Evolutionary conservation across 2,113 vertebrate genomes (phyloP), one percentile per base, ranked within the genome.

Genomic region (Silurus glanis): DNA sequence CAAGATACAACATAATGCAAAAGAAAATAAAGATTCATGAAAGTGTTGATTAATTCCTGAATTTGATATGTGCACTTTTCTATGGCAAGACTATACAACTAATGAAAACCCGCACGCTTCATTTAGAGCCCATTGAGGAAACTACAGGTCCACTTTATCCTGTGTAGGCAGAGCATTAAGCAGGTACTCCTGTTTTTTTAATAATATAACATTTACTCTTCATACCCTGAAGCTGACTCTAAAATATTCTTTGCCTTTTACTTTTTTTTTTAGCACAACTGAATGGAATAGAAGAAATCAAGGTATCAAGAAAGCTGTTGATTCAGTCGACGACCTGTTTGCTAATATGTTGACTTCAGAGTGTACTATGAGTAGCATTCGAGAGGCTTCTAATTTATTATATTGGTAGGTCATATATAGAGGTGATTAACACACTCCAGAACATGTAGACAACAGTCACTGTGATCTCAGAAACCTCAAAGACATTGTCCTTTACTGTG

Each of bases 131-230:
- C 9, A 95, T 95, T 21, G 95, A 95, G 81, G 95, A 95, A 89
- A 95, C 95, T 1, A 94, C 94, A 0, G 95, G 95, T 91, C 95
- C 95, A 69, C 94, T 95, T 89, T 95, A 94, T 92, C 94, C 94
- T 90, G 93, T 93, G 81, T 95, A 92, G 93, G 90, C 87, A 83
- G 86, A 83, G 89, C 83, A 91, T 90, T 90, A 90, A 49, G 94
- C 94, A 87, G 82, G 66, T 79, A 76, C 69, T 71, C 9, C 21
- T 37, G 56, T 21, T 79, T 37, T 37, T 58, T 76, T 7, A 49
- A 47, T 49, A 9, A 49, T 74, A 21, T 4, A 25, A 53, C 51
- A 78, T 28, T 78, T 13, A 82, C 6, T 69, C n/a, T 55, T 8
- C 0, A 8, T 56, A 79, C 53, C 53, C 14, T 17, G 17, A 17